Base-by-base conservation (phyloP, 2,797 vertebrate species). In the Anableps anableps region DNA sequence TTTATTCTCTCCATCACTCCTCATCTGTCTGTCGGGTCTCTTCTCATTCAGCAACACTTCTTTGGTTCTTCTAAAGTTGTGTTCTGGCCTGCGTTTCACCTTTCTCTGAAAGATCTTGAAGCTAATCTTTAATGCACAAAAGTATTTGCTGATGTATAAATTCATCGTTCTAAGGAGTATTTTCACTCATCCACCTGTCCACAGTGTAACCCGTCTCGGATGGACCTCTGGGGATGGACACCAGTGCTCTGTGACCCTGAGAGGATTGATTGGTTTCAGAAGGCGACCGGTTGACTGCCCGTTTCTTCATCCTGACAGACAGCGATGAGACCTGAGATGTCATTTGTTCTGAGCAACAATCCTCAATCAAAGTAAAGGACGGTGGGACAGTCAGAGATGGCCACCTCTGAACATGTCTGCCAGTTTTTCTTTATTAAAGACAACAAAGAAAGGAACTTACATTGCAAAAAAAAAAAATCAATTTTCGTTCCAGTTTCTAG, bases 81-180 rank as follows among this genome's bases (percentile, higher is more conserved):
- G n/a, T n/a, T 70, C 51, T 83, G 83, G 36, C 88, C 86, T 87
- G 68, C 48, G 66, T 77, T 85, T 86, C 83, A 88, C 87, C 85
- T 87, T 71, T 72, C 9, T 77, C 70, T 60, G 55, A 60, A 31
- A 66, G 77, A 77, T 72, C 82, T n/a, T 72, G 53, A 41, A 77
- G 58, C 72, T 74, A 80, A 45, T 72, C 51, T 23, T n/a, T 76
- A 4, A 50, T 50, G 50, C 51, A 74, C 60, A 71, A 5, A 79
- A 51, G 11, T 38, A 53, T 81, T 72, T 81, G 17, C 58, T 29
- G 5, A 53, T 17, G 31, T 47, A 72, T 36, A 60, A 73, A 78
- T 10, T 21, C 64, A 79, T 66, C 11, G 45, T 43, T 79, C 43
- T 60, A 3, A 38, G 36, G 5, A 51, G 3, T 5, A 2, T 23